phyloP scores from a whole-genome alignment of 2,888 invertebrate genomes.

The Smittia aterrima region DNA sequence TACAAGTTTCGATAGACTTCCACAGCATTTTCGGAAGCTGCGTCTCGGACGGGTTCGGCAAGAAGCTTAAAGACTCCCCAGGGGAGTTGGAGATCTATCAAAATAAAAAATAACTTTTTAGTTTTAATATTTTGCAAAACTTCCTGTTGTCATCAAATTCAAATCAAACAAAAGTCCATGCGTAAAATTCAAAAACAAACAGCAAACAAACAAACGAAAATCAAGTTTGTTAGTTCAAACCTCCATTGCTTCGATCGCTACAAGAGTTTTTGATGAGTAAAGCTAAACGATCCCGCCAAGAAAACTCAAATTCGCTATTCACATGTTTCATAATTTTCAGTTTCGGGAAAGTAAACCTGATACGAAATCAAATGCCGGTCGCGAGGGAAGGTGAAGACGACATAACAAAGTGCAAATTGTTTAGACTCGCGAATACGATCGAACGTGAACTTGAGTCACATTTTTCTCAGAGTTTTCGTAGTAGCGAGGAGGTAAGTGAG shows the following conservation, averaged over 20 bases:
- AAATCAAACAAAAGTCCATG: conserved; percentile 5
- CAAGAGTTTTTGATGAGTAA: conserved; percentile 31
- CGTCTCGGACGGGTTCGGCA: not conserved
- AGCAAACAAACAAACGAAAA: conserved; percentile 25
- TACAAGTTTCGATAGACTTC: not conserved
- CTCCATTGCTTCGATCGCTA: conserved; percentile 16
- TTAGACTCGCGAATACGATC: not conserved
- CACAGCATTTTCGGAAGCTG: not conserved
- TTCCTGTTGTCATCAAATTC: not conserved
- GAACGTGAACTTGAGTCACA: not conserved
- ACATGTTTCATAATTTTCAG: conserved; percentile 34
- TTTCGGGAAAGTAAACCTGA: conserved; percentile 39
- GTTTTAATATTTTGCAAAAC: not conserved
- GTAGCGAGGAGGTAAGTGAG: no score
- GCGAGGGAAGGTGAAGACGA: not conserved
- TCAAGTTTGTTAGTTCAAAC: conserved; percentile 33
- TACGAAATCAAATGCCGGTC: not conserved
- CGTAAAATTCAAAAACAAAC: not conserved
- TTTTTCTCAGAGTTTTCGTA: not conserved
- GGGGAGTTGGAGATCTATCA: not conserved
- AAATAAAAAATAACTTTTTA: not conserved
- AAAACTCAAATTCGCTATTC: conserved; percentile 21
- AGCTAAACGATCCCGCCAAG: conserved; percentile 27
- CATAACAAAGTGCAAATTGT: not conserved
- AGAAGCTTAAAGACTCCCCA: conserved; percentile 30